phyloP scores from a whole-genome alignment of 30 jellyfish, hydroid and myxozoan genomes.

The Turritopsis rubra region DNA sequence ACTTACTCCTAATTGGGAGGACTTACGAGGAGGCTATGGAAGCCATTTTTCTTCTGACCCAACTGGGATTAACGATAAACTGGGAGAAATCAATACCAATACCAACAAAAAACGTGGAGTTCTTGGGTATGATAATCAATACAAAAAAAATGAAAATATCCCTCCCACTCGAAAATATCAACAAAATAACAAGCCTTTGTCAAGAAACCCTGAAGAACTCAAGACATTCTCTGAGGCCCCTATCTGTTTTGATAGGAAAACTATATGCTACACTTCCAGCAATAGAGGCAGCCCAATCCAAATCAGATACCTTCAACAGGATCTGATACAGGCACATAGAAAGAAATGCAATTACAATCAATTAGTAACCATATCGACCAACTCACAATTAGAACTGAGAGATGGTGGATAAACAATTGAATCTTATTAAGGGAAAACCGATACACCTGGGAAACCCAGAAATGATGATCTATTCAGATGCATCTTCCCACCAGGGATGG shows the following conservation, averaged over 20 bases:
- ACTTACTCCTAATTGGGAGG: no score
- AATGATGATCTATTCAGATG: background rate
- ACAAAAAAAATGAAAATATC: background rate
- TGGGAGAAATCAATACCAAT: background rate
- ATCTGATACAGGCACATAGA: background rate
- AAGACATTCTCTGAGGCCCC: background rate
- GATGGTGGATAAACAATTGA: constrained; percentile 18
- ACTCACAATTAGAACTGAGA: background rate
- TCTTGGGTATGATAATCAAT: no score
- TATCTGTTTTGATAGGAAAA: background rate
- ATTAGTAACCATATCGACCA: background rate
- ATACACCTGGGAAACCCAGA: constrained; percentile 3
- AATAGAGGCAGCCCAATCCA: no score
- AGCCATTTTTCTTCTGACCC: background rate
- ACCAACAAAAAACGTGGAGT: constrained; percentile 3
- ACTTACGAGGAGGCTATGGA: background rate
- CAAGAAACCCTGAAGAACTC: background rate
- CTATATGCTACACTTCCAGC: no score
- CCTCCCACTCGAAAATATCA: background rate
- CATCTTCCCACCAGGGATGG: constrained; percentile 14
- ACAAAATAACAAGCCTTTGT: constrained; percentile 3
- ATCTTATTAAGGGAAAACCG: background rate
- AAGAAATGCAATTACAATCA: background rate
- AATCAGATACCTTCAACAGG: constrained; percentile 4
- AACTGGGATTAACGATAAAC: constrained; percentile 8